These are phyloP conservation scores for Zeus faber DNA, from an alignment of 2,113 vertebrate species.

Conservation along the genomic window DNA sequence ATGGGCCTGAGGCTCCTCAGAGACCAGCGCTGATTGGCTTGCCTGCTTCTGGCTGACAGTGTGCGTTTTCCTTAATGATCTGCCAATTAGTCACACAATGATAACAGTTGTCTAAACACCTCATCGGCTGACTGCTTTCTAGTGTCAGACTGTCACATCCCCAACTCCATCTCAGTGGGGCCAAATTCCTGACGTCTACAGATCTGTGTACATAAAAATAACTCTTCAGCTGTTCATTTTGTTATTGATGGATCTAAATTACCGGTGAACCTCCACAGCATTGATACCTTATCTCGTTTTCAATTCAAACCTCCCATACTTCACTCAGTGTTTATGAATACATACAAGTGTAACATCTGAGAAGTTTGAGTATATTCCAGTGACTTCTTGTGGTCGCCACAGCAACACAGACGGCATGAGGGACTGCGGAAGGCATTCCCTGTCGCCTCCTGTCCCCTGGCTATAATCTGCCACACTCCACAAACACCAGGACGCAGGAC, in stretches of 20 bases:
- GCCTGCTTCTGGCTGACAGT: constrained; percentile 30
- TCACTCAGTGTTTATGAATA: not conserved
- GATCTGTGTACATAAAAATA: no score
- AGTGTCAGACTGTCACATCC: not conserved
- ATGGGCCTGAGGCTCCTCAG: constrained; percentile 42
- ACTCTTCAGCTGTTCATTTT: not conserved
- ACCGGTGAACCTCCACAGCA: not conserved
- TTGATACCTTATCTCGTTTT: no score
- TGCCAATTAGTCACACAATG: constrained; percentile 69
- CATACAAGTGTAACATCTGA: not conserved
- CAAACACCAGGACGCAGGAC: not conserved
- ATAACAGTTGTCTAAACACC: constrained; percentile 68
- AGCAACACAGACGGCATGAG: constrained; percentile 51
- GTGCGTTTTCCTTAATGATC: constrained; percentile 69
- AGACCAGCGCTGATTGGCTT: constrained; percentile 54
- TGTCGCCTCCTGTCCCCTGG: constrained; percentile 46
- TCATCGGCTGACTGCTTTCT: constrained; percentile 32
- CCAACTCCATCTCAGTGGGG: no score
- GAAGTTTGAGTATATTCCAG: not conserved
- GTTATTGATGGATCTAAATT: not conserved
- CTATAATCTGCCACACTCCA: constrained; percentile 32
- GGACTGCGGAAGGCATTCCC: constrained; percentile 44
- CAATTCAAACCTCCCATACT: no score
- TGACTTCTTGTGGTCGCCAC: constrained; percentile 34
- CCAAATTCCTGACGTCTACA: no score